Conservation (phyloP, 1,140 invertebrate species). For the Bradysia coprophila region DNA sequence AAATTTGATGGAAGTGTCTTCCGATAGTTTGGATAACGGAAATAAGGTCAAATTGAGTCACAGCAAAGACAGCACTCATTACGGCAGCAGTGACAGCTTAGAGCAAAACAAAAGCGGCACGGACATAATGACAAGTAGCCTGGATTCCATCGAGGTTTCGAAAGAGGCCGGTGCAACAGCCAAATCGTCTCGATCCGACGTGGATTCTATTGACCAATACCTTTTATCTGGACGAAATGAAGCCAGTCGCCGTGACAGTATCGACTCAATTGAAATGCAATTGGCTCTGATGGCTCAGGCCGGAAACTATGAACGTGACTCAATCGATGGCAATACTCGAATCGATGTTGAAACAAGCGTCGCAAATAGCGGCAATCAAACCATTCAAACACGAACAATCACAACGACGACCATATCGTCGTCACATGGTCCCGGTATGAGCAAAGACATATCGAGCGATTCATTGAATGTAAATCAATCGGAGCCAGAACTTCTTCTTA, state of each 20-base stretch:
- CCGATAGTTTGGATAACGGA: slow-evolving; percentile 40
- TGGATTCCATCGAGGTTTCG: slow-evolving; percentile 39
- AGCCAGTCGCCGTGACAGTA: slow-evolving; percentile 30
- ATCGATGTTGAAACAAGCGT: slow-evolving; percentile 24
- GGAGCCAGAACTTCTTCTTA: slow-evolving; percentile 34
- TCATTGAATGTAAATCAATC: slow-evolving; percentile 23
- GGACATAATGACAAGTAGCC: slow-evolving; percentile 37
- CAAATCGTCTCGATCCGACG: slow-evolving; percentile 9
- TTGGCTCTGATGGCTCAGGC: slow-evolving; percentile 23
- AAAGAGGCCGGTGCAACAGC: slow-evolving; percentile 13
- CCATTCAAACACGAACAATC: slow-evolving; percentile 28
- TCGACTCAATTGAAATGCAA: slow-evolving; percentile 29
- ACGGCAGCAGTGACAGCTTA: slow-evolving; percentile 36
- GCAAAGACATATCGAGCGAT: slow-evolving; percentile 19
- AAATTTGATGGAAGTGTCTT: slow-evolving; percentile 36
- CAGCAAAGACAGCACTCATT: slow-evolving; percentile 17
- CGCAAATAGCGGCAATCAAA: slow-evolving; percentile 18
- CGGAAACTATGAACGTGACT: slow-evolving; percentile 7
- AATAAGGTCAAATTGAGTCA: slow-evolving; percentile 14
- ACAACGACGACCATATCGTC: slow-evolving; percentile 26
- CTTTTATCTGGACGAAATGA: slow-evolving; percentile 10
- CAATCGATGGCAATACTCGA: not conserved
- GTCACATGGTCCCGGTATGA: slow-evolving; percentile 19
- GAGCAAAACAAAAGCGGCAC: slow-evolving; percentile 29
- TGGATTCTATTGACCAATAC: slow-evolving; percentile 21